Base-by-base conservation (phyloP, 1,140 invertebrate species). In the Drosophila subobscura region DNA sequence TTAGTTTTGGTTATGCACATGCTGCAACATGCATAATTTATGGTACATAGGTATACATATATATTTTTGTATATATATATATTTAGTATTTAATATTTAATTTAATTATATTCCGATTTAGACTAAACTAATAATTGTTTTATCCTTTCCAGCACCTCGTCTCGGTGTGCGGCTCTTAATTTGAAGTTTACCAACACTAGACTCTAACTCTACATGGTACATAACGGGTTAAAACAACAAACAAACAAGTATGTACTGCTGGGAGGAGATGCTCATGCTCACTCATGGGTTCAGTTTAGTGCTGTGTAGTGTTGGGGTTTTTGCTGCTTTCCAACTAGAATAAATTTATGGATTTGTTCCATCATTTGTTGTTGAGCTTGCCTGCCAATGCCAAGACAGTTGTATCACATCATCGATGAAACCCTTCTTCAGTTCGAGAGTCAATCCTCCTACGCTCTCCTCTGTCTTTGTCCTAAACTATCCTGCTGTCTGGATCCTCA, bases 1-100 rank as follows among this genome's bases (percentile, higher is more conserved):
- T 85, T 85, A 85, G 80, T 85, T 85, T 79, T 71, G 56, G 53
- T 56, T 64, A 63, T 79, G 76, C 77, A 75, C 46, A 40, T 51
- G 33, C 33, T 37, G 33, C 33, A 12, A 12, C 16, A 59, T 71
- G 59, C 78, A 81, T 67, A 80, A 73, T 64, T 41, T 63, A 77
- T 65, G 50, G 65, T 60, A 55, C 75, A 56, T 53, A 47, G 52
- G 50, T 66, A 41, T 63, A 41, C 51, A 6, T n/a, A 10, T 53
- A 22, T 55, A 14, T 50, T 8, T 29, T 7, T 22, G 41, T 46
- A 49, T 65, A 49, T 67, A 33, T 46, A 22, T 56, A 29, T 64
- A 27, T 55, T 3, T 63, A 22, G 63, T 45, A 57, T 79, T 45
- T 52, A 47, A 72, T 59, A 41, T 20, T 20, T 56, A 53, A 7